Evolutionary conservation across 2,797 vertebrate genomes (phyloP), one percentile per base, ranked within the genome.

Genomic region (Eulemur rubriventer): DNA sequence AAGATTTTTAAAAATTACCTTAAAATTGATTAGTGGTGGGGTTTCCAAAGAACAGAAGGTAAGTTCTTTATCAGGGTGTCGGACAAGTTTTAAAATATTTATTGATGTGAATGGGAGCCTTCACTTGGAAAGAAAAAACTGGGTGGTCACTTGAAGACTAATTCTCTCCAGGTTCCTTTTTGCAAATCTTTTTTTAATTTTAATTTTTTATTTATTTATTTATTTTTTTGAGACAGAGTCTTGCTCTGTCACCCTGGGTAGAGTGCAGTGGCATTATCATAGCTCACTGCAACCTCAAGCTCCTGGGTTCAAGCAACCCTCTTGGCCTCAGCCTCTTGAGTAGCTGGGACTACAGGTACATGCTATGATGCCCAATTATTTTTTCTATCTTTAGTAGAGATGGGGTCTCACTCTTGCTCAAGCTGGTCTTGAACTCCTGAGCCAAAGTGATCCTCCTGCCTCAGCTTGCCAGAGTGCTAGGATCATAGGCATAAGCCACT

Each of bases 11-110:
- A 46, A 30, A 91, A 13, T 48, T 13, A 79, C 83, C 59, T 17
- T 20, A n/a, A 0, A 30, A 63, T 22, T 3, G 24, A 78, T 13
- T 93, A 94, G 59, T 80, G 41, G 73, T 9, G 28, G 48, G 17
- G n/a, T 73, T 95, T 75, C 84, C 30, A 94, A 52, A 76, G 92
- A 96, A 35, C 3, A 0, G 26, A 87, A 55, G 95, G 38, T 0
- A 72, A 38, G 0, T 94, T 97, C 91, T 93, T 96, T 97, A 92
- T 73, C 89, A 76, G 91, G 38, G 91, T 85, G 50, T 3, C 73
- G 92, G 81, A 84, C 26, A 69, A 76, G 2, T 8, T 52, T 97
- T 96, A 96, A 96, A 98, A 97, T 96, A 96, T 95, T 97, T 96
- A 96, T 95, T 97, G 38, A 97, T 97, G 95, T 82, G 97, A 96